Evolutionary conservation across 2,797 vertebrate species (phyloP), one percentile per base, ranked within the genome.

Genomic region (Petrocephalus schoutedeni): DNA sequence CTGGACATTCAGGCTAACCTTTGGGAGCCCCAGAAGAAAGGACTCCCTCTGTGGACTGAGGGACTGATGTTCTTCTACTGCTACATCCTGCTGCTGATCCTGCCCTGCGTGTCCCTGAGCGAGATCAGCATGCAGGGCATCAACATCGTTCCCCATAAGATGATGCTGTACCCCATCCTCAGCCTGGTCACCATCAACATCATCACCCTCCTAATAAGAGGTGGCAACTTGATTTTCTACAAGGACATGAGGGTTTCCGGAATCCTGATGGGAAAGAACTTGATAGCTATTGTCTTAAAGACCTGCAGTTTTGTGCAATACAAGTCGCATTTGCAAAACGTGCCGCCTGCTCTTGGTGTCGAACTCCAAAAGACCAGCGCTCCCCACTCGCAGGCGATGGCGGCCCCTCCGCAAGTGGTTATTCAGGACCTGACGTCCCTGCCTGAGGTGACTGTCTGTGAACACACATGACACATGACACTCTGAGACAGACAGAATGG

Each of bases 1-100:
- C 91, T 97, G 94, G 97, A 97, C 92, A 96, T 98, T 90, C 97
- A 98, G 91, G 97, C 97, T 80, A 96, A 96, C 92, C 93, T 97
- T 54, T 96, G 95, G 96, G 95, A 97, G 90, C 96, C 96, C n/a
- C 97, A 97, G 87, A 96, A 96, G 93, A 97, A 96, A 89, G 96
- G 95, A 8, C 92, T 96, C 16, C 96, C 95, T 0, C 90, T 96
- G 57, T 96, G 96, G 96, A 95, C 96, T 0, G 96, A 97, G 89
- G 95, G 95, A 9, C 91, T 97, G 88, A 96, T 96, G 96, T 97
- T 96, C 92, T 97, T 96, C 93, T 97, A 97, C 92, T 97, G 96
- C 93, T 97, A 97, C 90, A 96, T 96, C 91, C 91, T 96, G 88
- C 95, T 97, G 59, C 92, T 97, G 2, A 95, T 96, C 64, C 93